Base-by-base conservation (phyloP, 2,797 vertebrate genomes). In the Labroides dimidiatus region DNA sequence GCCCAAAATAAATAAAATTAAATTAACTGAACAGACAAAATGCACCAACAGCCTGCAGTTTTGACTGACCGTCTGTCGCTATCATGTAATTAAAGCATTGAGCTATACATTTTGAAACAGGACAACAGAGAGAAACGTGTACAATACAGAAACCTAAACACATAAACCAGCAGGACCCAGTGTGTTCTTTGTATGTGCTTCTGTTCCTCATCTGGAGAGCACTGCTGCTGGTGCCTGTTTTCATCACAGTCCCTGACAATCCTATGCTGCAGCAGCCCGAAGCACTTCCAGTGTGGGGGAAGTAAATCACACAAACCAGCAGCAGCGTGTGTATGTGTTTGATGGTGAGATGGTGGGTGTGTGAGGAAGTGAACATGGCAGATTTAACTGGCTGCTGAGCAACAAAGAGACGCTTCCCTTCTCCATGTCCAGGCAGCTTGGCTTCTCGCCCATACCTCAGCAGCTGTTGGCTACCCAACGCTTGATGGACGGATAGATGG, bases 251-350 rank as follows among this genome's bases (percentile, higher is more conserved):
- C 21, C 27, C 56, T 60, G 64, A 79, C 75, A 87, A 56, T 69
- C 66, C 74, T 49, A 70, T 56, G 67, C 61, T 54, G 49, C 45
- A 67, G 63, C 64, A 79, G 59, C 74, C 57, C 72, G 57, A 78
- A 69, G 77, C 77, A 58, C 56, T 62, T 57, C 2, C 69, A 75
- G 59, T 53, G 62, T 72, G 49, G 49, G 62, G 74, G 71, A 76
- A 56, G 67, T 77, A 80, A 84, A 86, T 83, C 79, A 74, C 53
- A 49, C 72, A 82, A 73, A 82, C 78, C 79, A 82, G 70, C 73
- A 74, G 60, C 61, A 23, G 54, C 69, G 33, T 69, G 64, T 84
- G 66, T 70, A 6, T 80, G 59, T 64, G 72, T 78, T 54, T 55
- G 55, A 57, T 51, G n/a, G 33, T 1, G 30, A 51, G 57, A 53